These are phyloP conservation scores for Plusia festucae DNA, from an alignment of 2,888 invertebrate species.

Conservation along the genomic window DNA sequence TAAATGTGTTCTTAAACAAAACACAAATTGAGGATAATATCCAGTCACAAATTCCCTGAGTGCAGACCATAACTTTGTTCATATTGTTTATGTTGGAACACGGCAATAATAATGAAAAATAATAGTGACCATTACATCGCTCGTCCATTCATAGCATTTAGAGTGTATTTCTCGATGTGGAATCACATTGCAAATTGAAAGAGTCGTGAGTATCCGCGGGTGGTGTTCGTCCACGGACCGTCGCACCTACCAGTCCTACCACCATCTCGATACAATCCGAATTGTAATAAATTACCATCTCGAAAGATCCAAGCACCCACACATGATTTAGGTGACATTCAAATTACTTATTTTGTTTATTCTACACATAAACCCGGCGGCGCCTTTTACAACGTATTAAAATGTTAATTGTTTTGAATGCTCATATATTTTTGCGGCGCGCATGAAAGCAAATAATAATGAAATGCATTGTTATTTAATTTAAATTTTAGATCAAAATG, in stretches of 20 bases:
- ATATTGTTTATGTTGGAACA: slow-evolving; percentile 33
- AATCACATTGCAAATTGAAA: slow-evolving; percentile 57
- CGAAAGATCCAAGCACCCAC: slow-evolving; percentile 37
- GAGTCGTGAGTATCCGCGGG: slow-evolving; percentile 59
- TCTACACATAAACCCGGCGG: slow-evolving; percentile 54
- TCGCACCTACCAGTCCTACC: slow-evolving; percentile 23
- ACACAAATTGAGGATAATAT: slow-evolving; percentile 1
- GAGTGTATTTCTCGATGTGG: slow-evolving; percentile 40
- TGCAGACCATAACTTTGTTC: slow-evolving; percentile 24
- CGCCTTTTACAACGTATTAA: slow-evolving; percentile 61
- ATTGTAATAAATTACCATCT: slow-evolving; percentile 51
- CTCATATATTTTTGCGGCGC: slow-evolving; percentile 73
- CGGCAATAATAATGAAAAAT: slow-evolving; percentile 48
- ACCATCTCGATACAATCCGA: slow-evolving; percentile 25
- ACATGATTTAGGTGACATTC: slow-evolving; percentile 72
- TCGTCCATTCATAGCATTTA: slow-evolving; percentile 40
- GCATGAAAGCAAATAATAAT: slow-evolving; percentile 55
- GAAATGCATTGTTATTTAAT: slow-evolving; percentile 55
- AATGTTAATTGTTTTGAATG: slow-evolving; percentile 80
- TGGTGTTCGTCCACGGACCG: slow-evolving; percentile 35
- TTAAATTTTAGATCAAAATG: slow-evolving; percentile 52
- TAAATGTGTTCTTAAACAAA: not conserved
- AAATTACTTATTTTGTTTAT: slow-evolving; percentile 70
- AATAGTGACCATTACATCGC: slow-evolving; percentile 26
- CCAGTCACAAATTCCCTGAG: slow-evolving; percentile 17